Base-by-base conservation (phyloP, 2,888 invertebrate species). In the Stenichneumon culpator region DNA sequence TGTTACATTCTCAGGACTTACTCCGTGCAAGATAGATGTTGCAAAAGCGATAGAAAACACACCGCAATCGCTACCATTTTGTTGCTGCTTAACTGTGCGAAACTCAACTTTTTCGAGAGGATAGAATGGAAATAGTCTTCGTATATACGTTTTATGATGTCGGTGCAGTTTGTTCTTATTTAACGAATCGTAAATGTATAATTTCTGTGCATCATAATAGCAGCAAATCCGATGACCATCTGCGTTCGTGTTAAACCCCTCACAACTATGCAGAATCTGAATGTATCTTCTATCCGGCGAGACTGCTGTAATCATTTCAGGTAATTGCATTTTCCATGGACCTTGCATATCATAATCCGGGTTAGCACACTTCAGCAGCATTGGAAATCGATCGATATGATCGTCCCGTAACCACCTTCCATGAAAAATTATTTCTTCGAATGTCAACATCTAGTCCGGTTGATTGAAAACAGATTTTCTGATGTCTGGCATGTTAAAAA, bases 131-230 rank as follows among this genome's bases (percentile, higher is more conserved):
- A 79, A 85, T 47, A 85, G 25, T 60, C n/a, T 19, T 72, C 60
- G 2, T 6, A 80, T 50, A 75, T 63, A 82, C 14, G 39, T 14
- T 70, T 80, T 57, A 19, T 81, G 81, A 52, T 86, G 63, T 52
- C 52, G 25, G 60, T 68, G 69, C 7, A 83, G 25, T 28, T 14
- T 28, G 32, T 83, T 78, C 9, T 36, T 63, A 36, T 86, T 86
- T 9, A 86, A 22, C 1, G 86, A 86, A 63, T 86, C 86, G 47
- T 79, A 83, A 60, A 86, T 74, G 50, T 52, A 52, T n/a, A 52
- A 52, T 19, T 52, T 52, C 19, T 52, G 52, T 19, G 52, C 19
- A 52, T 52, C 83, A 60, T 80, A 83, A 36, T 86, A 80, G 39
- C 39, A 54, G 19, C 80, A 81, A 7, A 86, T 65, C 83, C 86